Conservation (phyloP, 2,113 vertebrate genomes). For the Narcine bancroftii region DNA sequence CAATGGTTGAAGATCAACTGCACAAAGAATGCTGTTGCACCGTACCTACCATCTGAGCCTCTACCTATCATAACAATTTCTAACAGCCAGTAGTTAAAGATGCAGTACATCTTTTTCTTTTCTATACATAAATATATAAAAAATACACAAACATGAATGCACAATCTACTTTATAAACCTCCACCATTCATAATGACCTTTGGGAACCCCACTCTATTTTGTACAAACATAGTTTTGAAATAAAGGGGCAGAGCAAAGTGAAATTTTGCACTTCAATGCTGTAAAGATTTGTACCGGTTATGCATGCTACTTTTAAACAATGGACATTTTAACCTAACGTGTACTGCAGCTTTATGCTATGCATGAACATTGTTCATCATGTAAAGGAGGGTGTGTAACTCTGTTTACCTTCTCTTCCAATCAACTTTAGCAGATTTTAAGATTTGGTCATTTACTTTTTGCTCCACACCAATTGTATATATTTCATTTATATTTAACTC, state of each 20-base stretch:
- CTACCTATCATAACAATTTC: background rate
- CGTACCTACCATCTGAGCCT: background rate
- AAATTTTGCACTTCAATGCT: slow-evolving; percentile 13
- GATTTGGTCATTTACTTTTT: background rate
- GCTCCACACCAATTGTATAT: background rate
- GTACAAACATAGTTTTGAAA: background rate
- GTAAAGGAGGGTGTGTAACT: background rate
- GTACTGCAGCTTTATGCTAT: background rate
- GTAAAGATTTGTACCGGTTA: background rate
- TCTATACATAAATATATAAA: background rate
- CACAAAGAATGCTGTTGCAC: background rate
- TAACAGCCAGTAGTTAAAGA: background rate
- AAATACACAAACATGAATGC: background rate
- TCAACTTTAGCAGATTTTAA: background rate
- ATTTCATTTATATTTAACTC: background rate
- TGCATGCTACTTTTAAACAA: background rate
- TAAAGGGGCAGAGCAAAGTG: background rate
- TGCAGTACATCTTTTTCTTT: background rate
- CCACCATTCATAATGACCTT: background rate
- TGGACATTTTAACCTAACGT: background rate
- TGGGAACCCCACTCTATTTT: background rate
- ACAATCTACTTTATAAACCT: background rate
- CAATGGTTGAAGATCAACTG: background rate
- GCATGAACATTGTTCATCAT: background rate
- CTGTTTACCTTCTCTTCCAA: background rate